Base-by-base conservation (phyloP, 2,113 vertebrate genomes). In the Peromyscus maniculatus region DNA sequence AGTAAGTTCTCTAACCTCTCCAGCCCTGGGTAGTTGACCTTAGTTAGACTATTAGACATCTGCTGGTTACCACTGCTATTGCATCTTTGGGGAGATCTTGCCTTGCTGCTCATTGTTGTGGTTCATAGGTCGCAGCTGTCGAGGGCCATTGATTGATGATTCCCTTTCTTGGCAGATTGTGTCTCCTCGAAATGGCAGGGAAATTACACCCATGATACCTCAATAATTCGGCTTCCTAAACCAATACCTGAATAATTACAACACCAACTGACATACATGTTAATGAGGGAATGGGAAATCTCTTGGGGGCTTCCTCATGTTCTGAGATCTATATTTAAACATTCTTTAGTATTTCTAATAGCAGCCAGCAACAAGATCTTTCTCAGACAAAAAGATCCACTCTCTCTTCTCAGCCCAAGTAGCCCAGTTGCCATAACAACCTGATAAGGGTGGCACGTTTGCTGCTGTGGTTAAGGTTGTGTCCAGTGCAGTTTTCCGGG, bases 371-470 rank as follows among this genome's bases (percentile, higher is more conserved):
- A 88, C 69, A 94, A 97, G 97, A 87, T 75, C 71, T 43, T 36
- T 97, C 97, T 96, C 96, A 78, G 75, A 94, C 52, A 57, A 31
- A 88, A 19, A 75, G 24, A 52, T 79, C 86, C 52, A 84, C 91
- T 97, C 94, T 91, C 87, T 96, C 94, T 96, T 91, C 97, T 94
- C 96, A 98, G 94, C 97, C 97, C 94, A 91, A 98, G 98, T 97
- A 66, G 97, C 98, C 97, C 97, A 84, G 99, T 99, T 99, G 98
- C 98, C 98, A 99, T 99, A 98, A 98, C 99, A 99, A 99, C 99
- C 98, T 95, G 97, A 97, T 98, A 97, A 97, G 98, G 98, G 97
- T 97, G 94, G 98, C 0, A 0, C 89, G 94, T 98, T 98, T 98
- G 95, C 97, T 98, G 93, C 97, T 96, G 28, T 97, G 97, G 96